phyloP scores from a whole-genome alignment of 2,113 vertebrate genomes.

The Rhineura floridana region DNA sequence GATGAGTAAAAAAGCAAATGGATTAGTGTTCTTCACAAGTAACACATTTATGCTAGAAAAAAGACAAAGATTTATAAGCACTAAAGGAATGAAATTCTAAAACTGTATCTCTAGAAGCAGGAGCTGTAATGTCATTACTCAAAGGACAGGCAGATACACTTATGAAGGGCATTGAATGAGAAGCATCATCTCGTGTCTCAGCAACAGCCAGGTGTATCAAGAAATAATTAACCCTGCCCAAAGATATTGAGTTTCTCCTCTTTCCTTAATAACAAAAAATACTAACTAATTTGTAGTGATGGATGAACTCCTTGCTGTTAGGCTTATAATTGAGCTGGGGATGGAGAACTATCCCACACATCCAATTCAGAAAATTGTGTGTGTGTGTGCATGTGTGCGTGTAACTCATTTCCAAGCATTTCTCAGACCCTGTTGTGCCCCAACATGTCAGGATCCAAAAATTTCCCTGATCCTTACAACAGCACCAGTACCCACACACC shows the following conservation, averaged over 20 bases:
- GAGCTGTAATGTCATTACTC: neutral
- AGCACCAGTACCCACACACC: neutral
- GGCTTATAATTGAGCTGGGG: neutral
- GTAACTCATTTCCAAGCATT: neutral
- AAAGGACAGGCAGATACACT: neutral
- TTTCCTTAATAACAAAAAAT: neutral
- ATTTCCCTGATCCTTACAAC: neutral
- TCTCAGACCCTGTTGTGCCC: neutral
- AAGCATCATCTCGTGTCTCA: neutral
- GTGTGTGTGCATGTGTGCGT: too few species aligned
- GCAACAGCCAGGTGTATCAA: neutral
- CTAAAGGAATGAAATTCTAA: neutral
- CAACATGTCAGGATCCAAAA: neutral
- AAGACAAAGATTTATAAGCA: slow-evolving; percentile 13
- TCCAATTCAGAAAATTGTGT: neutral
- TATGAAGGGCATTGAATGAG: neutral
- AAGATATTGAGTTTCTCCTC: neutral
- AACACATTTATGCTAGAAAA: neutral
- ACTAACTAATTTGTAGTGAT: neutral
- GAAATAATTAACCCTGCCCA: neutral
- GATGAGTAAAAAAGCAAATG: neutral
- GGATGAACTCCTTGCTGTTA: neutral
- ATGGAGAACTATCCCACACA: neutral
- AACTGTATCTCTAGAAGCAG: neutral
- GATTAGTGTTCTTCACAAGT: neutral